phyloP scores from a whole-genome alignment of 2,888 invertebrate species.

The Drosophila austrosaltans region DNA sequence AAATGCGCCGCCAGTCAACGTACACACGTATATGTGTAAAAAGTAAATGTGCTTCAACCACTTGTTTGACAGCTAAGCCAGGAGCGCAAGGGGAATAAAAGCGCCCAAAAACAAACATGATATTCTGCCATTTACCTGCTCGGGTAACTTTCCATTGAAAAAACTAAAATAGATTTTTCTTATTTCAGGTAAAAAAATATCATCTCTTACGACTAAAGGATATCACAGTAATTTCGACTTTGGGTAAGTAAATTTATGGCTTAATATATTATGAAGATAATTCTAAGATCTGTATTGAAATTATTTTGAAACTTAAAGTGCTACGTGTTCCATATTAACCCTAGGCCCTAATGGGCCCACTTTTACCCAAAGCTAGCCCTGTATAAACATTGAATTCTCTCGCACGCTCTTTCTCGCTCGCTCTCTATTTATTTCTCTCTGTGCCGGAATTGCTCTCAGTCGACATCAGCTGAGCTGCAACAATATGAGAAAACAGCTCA shows the following conservation, averaged over 20 bases:
- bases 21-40: constrained; percentile 36
- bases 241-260: too few species aligned
- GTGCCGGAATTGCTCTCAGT: constrained; percentile 26
- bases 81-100: not conserved
- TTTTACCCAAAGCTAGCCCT: not conserved
- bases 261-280: too few species aligned
- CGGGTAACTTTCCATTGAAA: too few species aligned
- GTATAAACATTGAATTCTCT: constrained; percentile 11
- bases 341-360: not conserved
- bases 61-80: constrained; percentile 67
- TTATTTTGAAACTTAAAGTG: too few species aligned
- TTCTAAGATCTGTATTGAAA: too few species aligned
- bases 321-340: too few species aligned
- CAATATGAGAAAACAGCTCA: constrained; percentile 26
- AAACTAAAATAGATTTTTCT: too few species aligned
- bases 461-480: constrained; percentile 55
- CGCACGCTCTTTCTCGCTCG: constrained; percentile 19
- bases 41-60: constrained; percentile 53
- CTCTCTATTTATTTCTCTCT: constrained; percentile 23
- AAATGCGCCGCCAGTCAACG: constrained; percentile 55
- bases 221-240: too few species aligned
- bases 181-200: too few species aligned
- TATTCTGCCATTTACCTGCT: too few species aligned
- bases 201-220: too few species aligned
- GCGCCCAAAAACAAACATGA: not conserved